Conservation (phyloP, 2,888 invertebrate genomes). For the Drosophila fungiperda region DNA sequence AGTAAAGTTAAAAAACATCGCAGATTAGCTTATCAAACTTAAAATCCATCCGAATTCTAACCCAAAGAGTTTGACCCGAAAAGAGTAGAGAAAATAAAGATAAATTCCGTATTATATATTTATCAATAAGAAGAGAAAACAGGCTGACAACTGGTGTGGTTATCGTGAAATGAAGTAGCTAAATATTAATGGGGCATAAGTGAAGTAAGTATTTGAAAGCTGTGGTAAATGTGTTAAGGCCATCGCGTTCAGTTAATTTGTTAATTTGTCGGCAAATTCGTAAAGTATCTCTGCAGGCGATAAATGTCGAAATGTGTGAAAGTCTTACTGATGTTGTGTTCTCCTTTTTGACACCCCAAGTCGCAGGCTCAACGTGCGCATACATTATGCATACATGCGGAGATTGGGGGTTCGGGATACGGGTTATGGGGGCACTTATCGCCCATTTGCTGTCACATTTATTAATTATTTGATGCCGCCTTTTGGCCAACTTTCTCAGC, state of each 20-base stretch:
- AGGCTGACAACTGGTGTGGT: neutral
- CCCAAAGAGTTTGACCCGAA: neutral
- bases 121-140: neutral
- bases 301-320: constrained; percentile 49
- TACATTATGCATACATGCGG: neutral
- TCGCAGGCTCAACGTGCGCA: neutral
- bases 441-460: constrained; percentile 80
- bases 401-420: neutral
- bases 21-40: neutral
- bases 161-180: constrained; percentile 3
- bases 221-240: constrained; percentile 11
- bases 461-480: constrained; percentile 76
- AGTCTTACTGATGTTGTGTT: constrained; percentile 22
- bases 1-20: neutral
- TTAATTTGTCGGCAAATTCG: constrained; percentile 16
- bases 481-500: constrained; percentile 70
- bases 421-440: constrained; percentile 54
- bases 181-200: neutral
- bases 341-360: constrained; percentile 11
- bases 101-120: neutral
- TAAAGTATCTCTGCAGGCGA: constrained; percentile 47
- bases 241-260: constrained; percentile 30
- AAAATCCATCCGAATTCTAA: neutral
- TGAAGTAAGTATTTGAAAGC: neutral
- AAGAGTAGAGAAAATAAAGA: neutral